phyloP scores from a whole-genome alignment of 2,797 vertebrate genomes.

The Pelobates cultripes region DNA sequence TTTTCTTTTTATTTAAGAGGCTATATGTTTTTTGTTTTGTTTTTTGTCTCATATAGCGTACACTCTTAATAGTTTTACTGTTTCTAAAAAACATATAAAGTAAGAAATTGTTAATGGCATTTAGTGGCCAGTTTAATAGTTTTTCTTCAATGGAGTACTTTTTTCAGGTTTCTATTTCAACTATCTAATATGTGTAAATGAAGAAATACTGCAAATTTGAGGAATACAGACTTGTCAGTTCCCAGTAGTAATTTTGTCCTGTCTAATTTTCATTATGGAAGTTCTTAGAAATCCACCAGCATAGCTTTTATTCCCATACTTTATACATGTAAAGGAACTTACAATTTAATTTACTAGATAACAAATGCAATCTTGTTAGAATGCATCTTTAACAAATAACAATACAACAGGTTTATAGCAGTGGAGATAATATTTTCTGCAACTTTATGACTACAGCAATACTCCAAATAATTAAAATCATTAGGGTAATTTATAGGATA shows the following conservation, averaged over 20 bases:
- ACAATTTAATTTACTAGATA: constrained; percentile 3
- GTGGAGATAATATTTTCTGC: neutral
- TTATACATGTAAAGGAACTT: neutral
- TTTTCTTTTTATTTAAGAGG: no score
- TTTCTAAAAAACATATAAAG: no score
- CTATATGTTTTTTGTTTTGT: no score
- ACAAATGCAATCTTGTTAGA: neutral
- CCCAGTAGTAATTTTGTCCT: neutral
- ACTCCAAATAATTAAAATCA: neutral
- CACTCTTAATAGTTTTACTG: no score
- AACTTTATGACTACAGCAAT: neutral
- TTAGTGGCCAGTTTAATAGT: neutral
- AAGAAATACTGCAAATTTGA: neutral
- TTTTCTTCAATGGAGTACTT: neutral
- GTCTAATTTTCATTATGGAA: neutral
- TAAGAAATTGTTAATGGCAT: no score
- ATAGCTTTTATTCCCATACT: neutral
- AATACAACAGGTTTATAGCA: neutral
- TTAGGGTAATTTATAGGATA: neutral
- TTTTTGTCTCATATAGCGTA: no score
- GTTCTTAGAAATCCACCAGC: neutral
- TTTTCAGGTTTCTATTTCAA: neutral
- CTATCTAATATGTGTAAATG: neutral
- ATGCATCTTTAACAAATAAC: constrained; percentile 3
- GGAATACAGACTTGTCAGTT: neutral